phyloP scores from a whole-genome alignment of 2,888 invertebrate species.

The Seira ritae region DNA sequence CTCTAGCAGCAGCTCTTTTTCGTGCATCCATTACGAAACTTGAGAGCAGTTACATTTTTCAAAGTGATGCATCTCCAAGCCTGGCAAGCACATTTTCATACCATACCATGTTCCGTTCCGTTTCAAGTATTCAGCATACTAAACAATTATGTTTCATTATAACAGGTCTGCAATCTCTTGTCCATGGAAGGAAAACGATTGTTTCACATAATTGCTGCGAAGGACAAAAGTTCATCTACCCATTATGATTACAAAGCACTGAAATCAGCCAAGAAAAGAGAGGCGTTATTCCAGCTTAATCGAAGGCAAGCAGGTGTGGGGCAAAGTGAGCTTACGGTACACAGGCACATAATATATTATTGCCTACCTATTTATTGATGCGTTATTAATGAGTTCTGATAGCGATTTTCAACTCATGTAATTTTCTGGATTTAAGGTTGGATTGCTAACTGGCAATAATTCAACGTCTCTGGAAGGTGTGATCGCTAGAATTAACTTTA shows the following conservation, averaged over 20 bases:
- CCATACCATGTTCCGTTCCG: background rate
- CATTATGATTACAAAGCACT: slow-evolving; percentile 10
- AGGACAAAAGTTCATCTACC: slow-evolving; percentile 38
- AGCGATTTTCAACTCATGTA: background rate
- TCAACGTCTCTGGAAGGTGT: background rate
- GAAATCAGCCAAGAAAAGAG: background rate
- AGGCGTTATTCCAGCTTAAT: background rate
- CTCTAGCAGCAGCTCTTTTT: too few species aligned
- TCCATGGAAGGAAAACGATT: slow-evolving; percentile 21
- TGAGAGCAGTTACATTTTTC: too few species aligned
- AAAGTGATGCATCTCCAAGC: too few species aligned
- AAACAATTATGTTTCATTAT: background rate
- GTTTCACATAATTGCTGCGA: background rate
- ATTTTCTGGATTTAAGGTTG: background rate
- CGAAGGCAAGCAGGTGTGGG: background rate
- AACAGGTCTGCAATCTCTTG: slow-evolving; percentile 19
- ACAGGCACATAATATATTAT: background rate
- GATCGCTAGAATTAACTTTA: slow-evolving; percentile 44
- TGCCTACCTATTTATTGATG: background rate
- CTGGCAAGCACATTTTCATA: too few species aligned
- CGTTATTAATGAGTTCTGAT: background rate
- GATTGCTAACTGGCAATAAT: background rate
- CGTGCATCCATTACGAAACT: too few species aligned
- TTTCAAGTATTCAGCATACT: background rate
- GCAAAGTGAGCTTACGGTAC: slow-evolving; percentile 24